phyloP scores from a whole-genome alignment of 2,797 vertebrate genomes.

The Cryptoblepharus egeriae region DNA sequence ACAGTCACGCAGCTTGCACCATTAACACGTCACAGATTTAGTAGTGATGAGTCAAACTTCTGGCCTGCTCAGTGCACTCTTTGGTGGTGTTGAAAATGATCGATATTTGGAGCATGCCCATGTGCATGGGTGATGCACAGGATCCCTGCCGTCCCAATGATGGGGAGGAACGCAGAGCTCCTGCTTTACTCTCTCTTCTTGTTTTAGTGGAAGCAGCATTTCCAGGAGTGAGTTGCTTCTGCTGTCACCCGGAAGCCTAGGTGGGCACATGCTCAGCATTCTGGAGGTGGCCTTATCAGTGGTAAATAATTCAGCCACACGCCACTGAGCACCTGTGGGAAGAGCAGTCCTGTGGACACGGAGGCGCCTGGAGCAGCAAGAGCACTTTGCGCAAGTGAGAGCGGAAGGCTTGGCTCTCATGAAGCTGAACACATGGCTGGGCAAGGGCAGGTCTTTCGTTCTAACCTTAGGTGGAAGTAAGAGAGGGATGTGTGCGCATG shows the following conservation, averaged over 20 bases:
- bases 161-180: too few species aligned
- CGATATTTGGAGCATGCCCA: too few species aligned
- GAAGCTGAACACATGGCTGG: not conserved
- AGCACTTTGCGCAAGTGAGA: not conserved
- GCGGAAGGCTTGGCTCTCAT: not conserved
- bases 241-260: rapidly evolving
- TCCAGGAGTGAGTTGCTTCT: not conserved
- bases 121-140: not conserved
- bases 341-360: not conserved
- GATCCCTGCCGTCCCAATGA: not conserved
- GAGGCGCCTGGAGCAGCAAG: not conserved
- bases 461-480: too few species aligned
- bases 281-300: constrained; percentile 15
- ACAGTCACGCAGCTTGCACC: not conserved
- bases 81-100: not conserved
- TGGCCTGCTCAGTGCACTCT: not conserved
- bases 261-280: constrained; percentile 14
- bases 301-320: constrained; percentile 42
- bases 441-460: not conserved
- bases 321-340: rapidly evolving
- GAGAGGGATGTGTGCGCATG: too few species aligned
- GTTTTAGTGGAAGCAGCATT: too few species aligned
- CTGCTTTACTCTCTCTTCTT: too few species aligned
- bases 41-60: not conserved
- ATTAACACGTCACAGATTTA: not conserved